A percentile compares a stretch with the other conserved stretches of the same genome.
Conservation (phyloP, 2,888 invertebrate genomes). For the Synergus laeviventris region DNA sequence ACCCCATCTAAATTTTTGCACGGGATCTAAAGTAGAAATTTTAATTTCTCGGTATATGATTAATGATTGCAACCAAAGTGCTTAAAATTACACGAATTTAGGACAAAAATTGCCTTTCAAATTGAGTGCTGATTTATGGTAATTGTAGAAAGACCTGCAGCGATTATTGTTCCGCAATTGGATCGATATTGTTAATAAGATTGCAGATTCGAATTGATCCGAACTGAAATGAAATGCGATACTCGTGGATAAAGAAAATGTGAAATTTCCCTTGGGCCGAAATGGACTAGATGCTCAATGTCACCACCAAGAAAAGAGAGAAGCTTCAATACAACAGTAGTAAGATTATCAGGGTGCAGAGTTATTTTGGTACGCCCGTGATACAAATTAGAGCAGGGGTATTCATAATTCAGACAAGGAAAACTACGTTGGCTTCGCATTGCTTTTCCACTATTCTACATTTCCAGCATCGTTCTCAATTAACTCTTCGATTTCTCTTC, state of each 20-base stretch:
- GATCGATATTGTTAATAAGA: slow-evolving; percentile 10
- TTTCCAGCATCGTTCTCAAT: background rate
- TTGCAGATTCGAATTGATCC: background rate
- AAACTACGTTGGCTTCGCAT: slow-evolving; percentile 2
- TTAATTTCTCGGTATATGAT: background rate
- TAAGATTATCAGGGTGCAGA: slow-evolving; percentile 58
- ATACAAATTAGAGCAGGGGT: slow-evolving; percentile 56
- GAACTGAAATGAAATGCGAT: background rate
- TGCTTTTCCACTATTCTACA: background rate
- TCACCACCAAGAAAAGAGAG: slow-evolving; percentile 41
- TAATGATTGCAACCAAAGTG: background rate
- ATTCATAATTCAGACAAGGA: slow-evolving; percentile 14
- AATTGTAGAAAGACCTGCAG: background rate
- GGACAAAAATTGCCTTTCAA: slow-evolving; percentile 11
- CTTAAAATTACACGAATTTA: background rate
- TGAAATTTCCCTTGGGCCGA: background rate
- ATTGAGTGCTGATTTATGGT: background rate
- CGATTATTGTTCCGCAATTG: background rate
- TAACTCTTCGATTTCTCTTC: background rate
- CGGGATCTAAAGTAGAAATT: too few relatives aligned
- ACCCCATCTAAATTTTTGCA: too few relatives aligned
- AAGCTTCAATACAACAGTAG: slow-evolving; percentile 45
- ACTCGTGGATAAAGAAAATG: background rate
- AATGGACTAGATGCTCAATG: slow-evolving; percentile 47
- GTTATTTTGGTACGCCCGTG: slow-evolving; percentile 61